Evolutionary conservation across 1,140 invertebrate species (phyloP).

Genomic region (Drosophila hydei): DNA sequence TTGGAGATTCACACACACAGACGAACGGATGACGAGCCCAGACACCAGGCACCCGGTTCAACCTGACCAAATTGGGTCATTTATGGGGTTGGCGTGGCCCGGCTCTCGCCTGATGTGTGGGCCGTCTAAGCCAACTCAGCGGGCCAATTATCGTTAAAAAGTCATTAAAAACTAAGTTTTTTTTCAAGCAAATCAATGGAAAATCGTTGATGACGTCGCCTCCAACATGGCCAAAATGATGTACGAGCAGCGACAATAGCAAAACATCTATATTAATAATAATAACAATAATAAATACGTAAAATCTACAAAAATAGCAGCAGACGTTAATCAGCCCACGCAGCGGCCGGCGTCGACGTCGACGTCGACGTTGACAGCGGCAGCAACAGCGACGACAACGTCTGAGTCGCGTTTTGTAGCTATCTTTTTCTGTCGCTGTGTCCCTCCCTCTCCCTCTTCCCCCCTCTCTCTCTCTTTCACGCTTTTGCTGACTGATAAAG

Average conservation of each 20-base stretch:
- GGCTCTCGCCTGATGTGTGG: conserved; percentile 37
- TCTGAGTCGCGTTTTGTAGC: background rate
- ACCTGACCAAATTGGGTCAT: conserved; percentile 78
- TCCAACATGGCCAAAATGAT: conserved; percentile 48
- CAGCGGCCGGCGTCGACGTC: conserved; percentile 9
- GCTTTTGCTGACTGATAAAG: conserved; percentile 60
- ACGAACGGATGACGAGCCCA: conserved; percentile 6
- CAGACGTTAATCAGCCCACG: conserved; percentile 45
- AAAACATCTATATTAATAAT: conserved; percentile 61
- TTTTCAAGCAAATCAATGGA: conserved; percentile 62
- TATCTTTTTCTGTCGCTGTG: conserved; percentile 1
- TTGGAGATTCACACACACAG: conserved; percentile 24
- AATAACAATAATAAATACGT: conserved; percentile 44
- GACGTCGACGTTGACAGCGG: background rate
- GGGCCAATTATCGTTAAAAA: conserved; percentile 76
- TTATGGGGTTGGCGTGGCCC: conserved; percentile 63
- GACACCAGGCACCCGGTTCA: conserved; percentile 55
- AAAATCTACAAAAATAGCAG: conserved; percentile 58
- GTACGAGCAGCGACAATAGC: conserved; percentile 38
- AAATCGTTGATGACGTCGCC: conserved; percentile 62
- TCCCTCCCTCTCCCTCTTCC: background rate
- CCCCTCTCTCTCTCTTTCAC: background rate
- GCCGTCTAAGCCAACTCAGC: conserved; percentile 51
- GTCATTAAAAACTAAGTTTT: conserved; percentile 47
- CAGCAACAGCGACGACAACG: conserved; percentile 8